Evolutionary conservation across 2,888 invertebrate genomes (phyloP), one percentile per base, ranked within the genome.

Genomic region (Philereme vetulata): DNA sequence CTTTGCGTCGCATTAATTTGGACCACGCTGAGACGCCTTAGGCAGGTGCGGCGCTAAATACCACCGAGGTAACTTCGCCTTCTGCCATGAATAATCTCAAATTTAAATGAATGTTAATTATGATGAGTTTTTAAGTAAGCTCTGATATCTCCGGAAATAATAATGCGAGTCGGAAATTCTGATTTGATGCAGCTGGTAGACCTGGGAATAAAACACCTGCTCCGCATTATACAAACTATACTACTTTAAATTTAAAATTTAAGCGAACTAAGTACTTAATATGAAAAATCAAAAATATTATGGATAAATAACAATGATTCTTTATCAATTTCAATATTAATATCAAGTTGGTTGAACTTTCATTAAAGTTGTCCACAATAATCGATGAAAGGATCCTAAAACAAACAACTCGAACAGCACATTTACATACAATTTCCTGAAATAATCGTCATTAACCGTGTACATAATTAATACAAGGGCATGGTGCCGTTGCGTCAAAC

Each of bases 1-100:
- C 87, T 91, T 90, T 87, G 87, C 88, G 87, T 88, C 88, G 87
- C 90, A 90, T 90, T 90, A 90, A 90, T 91, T 90, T 90, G 83
- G 88, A 87, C 89, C 89, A 89, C 88, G 89, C 86, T 86, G 85
- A 90, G 88, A 85, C 84, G 89, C 89, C 86, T 81, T 10, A 78
- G 89, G 90, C 90, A 91, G 91, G 90, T 91, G 90, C 85, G 85
- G 77, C 82, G 84, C 83, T 89, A 87, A 90, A 88, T 86, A 87
- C 85, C 85, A 81, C 77, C 82, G 72, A 76, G 81, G 82, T 78
- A 85, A 89, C 86, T 89, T 86, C 78, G 81, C 82, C 80, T 82
- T 85, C 80, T 80, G 82, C 78, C 71, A 84, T 87, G 90, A 89
- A 89, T 90, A 88, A 90, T 88, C 84, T 84, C 82, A 80, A 85